Percentiles rank a stretch among this genome's conserved stretches.
phyloP scores from a whole-genome alignment of 2,113 vertebrate species.

The Dasyornis broadbenti region DNA sequence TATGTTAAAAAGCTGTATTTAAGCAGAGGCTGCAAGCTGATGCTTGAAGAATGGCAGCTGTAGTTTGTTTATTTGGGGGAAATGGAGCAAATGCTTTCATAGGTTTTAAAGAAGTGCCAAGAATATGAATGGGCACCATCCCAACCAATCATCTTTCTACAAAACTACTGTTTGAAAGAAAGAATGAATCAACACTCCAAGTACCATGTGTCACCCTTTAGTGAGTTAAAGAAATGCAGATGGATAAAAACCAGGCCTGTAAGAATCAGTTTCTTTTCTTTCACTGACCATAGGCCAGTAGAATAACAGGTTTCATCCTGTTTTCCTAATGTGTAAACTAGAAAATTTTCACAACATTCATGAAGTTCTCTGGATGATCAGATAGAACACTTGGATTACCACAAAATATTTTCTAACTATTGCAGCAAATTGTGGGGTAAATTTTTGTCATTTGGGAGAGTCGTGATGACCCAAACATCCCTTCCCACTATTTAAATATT shows the following conservation, averaged over 20 bases:
- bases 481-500: not conserved
- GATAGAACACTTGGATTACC: not conserved
- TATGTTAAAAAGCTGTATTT: not conserved
- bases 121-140: not conserved
- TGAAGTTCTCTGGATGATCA: not conserved
- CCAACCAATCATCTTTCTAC: not conserved
- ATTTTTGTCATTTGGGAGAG: not conserved
- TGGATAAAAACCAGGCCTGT: fast-evolving
- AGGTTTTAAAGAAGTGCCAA: not conserved
- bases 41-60: not conserved
- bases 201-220: not conserved
- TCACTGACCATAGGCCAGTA: not conserved
- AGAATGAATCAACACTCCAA: not conserved
- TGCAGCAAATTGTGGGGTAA: not conserved
- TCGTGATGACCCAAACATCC: not conserved
- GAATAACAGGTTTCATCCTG: not conserved
- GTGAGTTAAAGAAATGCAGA: not conserved
- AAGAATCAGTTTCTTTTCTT: not conserved
- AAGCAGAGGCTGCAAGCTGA: not conserved
- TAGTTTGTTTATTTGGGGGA: not conserved
- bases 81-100: not conserved
- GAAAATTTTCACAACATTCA: not conserved
- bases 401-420: not conserved
- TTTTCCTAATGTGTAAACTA: not conserved
- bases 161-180: not conserved